Base-by-base conservation (phyloP, 2,797 vertebrate genomes). In the Chaetodon trifasciatus region DNA sequence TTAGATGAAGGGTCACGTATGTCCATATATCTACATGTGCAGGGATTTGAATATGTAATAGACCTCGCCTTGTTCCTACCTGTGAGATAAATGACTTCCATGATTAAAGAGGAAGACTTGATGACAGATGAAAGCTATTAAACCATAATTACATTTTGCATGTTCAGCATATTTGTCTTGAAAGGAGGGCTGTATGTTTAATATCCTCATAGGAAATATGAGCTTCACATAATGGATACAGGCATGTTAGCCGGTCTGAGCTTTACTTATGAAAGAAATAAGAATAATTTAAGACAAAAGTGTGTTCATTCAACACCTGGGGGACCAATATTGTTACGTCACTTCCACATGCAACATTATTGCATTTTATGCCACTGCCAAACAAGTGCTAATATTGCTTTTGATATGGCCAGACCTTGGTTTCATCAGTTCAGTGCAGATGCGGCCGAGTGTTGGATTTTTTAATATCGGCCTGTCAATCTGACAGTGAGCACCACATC, bases 401-500 rank as follows among this genome's bases (percentile, higher is more conserved):
- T 93, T 95, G 91, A 95, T 93, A 92, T 82, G 86, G 89, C 89
- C 70, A 89, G 88, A 87, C 83, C 86, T 84, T 10, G 81, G 86
- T 93, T 94, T 94, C 92, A 94, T 94, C 91, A 91, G 88, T 93
- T 93, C 88, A 77, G 91, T 83, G 91, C 94, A 96, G 94, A 94
- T 95, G 94, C 79, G 94, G 89, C 94, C 93, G 81, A 88, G 86
- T 91, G 89, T 88, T 90, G 86, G 87, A 78, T 93, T 95, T 93
- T 95, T 95, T 96, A 96, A 96, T 96, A 96, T 94, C 86, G 64
- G 84, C 86, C 94, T 96, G 95, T 95, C 95, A 95, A 91, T 96
- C 95, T 89, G 78, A 89, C 86, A 77, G 83, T 55, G 83, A 89
- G 88, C 83, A 77, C 76, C 81, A 88, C 91, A 88, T 89, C 92